Conservation (phyloP, 2,797 vertebrate genomes). For the Leucoraja ocellata region DNA sequence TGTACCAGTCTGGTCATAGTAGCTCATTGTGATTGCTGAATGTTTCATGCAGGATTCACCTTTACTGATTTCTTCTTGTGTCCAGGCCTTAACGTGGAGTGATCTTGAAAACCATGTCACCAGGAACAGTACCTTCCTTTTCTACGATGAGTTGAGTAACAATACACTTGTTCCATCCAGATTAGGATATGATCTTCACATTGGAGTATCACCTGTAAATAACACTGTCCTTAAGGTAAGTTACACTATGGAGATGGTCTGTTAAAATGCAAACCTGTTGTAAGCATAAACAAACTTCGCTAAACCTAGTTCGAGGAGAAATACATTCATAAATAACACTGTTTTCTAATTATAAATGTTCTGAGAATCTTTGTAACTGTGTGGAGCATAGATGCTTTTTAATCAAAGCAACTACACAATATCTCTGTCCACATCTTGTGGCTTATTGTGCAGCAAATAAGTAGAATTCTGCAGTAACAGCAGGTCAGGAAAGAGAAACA, state of each 20-base stretch:
- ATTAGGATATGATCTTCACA: constrained; percentile 66
- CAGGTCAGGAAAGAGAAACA: too few relatives aligned
- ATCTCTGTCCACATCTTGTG: too few relatives aligned
- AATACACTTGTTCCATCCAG: constrained; percentile 62
- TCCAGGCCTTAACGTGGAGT: constrained; percentile 72
- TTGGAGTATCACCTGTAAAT: constrained; percentile 53
- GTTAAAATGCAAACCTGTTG: background rate
- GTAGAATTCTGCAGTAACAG: too few relatives aligned
- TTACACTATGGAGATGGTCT: background rate
- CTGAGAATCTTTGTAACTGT: background rate
- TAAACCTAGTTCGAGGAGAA: background rate
- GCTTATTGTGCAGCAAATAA: too few relatives aligned
- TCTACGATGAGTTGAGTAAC: constrained; percentile 63
- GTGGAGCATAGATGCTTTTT: background rate
- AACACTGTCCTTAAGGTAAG: constrained; percentile 44
- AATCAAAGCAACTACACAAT: too few relatives aligned
- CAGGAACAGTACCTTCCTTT: constrained; percentile 59
- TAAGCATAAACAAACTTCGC: background rate
- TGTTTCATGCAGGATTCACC: background rate
- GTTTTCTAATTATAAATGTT: background rate
- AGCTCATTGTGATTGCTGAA: background rate
- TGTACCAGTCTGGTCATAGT: background rate
- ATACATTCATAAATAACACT: background rate
- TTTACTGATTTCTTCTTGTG: constrained; percentile 15
- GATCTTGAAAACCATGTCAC: constrained; percentile 84